Evolutionary conservation across 2,888 invertebrate species (phyloP).

Genomic region (Fragum sueziense): DNA sequence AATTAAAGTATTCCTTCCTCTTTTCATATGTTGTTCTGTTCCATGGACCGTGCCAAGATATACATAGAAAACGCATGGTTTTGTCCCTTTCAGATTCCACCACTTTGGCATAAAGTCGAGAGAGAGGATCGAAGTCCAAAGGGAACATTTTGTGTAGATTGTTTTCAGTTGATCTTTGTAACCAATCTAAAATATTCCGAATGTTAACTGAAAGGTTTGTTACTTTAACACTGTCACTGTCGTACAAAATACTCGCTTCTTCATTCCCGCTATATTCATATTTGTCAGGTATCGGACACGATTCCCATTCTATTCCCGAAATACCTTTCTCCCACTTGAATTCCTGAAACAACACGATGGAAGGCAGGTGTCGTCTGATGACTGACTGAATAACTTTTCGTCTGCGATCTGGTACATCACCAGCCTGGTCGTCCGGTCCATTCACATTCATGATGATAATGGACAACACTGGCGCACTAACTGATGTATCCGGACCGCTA

Average conservation of each 20-base stretch:
- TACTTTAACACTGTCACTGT: slow-evolving; percentile 14
- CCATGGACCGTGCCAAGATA: slow-evolving; percentile 50
- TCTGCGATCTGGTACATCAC: slow-evolving; percentile 27
- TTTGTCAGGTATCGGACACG: slow-evolving; percentile 34
- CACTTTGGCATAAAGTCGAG: slow-evolving; percentile 33
- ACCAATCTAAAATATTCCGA: slow-evolving; percentile 21
- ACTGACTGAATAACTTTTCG: slow-evolving; percentile 34
- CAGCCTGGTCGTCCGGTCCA: slow-evolving; percentile 18
- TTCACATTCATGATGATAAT: slow-evolving; percentile 49
- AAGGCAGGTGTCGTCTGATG: slow-evolving; percentile 21
- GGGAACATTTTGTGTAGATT: slow-evolving; percentile 26
- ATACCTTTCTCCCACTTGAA: slow-evolving; percentile 45
- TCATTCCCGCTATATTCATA: slow-evolving; percentile 34
- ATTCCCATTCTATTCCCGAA: slow-evolving; percentile 34
- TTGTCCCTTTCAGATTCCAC: slow-evolving; percentile 10
- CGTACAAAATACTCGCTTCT: slow-evolving; percentile 45
- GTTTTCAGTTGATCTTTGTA: slow-evolving; percentile 40
- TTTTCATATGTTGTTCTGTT: slow-evolving; percentile 1
- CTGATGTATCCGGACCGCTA: background rate
- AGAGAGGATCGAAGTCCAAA: slow-evolving; percentile 36
- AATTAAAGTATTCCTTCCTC: slow-evolving; percentile 36
- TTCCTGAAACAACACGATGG: slow-evolving; percentile 47
- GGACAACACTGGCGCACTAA: background rate
- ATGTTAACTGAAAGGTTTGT: slow-evolving; percentile 22
- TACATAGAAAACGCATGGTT: slow-evolving; percentile 35